Percentiles rank a stretch among this genome's conserved stretches.
Evolutionary conservation across 2,888 invertebrate species (phyloP).

Genomic region (Philereme transversata): DNA sequence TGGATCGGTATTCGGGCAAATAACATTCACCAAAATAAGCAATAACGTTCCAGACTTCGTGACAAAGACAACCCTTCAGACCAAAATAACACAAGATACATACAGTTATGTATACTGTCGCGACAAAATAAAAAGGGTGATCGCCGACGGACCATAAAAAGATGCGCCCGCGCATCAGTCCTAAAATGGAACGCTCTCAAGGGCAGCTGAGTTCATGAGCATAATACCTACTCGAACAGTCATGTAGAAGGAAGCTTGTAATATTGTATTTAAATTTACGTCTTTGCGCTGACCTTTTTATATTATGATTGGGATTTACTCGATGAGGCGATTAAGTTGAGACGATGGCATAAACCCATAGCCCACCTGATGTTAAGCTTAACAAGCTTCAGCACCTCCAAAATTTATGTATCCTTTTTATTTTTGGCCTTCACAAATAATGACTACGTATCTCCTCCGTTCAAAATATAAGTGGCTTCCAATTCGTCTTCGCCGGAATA

Average conservation of each 20-base stretch:
- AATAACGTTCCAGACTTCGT: neutral
- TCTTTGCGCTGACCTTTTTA: neutral
- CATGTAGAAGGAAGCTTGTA: slow-evolving; percentile 6
- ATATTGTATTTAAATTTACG: neutral
- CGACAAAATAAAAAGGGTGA: slow-evolving; percentile 46
- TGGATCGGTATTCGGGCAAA: too few species aligned
- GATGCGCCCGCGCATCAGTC: slow-evolving; percentile 50
- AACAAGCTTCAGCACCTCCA: too few species aligned
- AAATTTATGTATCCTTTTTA: too few species aligned
- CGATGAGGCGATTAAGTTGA: too few species aligned
- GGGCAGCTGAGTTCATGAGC: slow-evolving; percentile 50
- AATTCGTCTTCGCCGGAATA: too few species aligned
- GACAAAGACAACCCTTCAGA: slow-evolving; percentile 6
- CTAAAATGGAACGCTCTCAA: slow-evolving; percentile 54
- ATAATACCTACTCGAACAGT: slow-evolving; percentile 14
- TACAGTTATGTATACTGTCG: slow-evolving; percentile 29
- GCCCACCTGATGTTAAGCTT: too few species aligned
- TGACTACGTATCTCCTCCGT: too few species aligned
- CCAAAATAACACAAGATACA: slow-evolving; percentile 14
- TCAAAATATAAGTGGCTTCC: too few species aligned
- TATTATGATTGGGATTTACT: too few species aligned
- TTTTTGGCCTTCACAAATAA: too few species aligned
- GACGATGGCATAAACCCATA: too few species aligned
- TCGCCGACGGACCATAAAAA: slow-evolving; percentile 47
- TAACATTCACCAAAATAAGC: too few species aligned